Evolutionary conservation across 1,140 invertebrate species (phyloP).

Genomic region (Anagrus nilaparvatae): DNA sequence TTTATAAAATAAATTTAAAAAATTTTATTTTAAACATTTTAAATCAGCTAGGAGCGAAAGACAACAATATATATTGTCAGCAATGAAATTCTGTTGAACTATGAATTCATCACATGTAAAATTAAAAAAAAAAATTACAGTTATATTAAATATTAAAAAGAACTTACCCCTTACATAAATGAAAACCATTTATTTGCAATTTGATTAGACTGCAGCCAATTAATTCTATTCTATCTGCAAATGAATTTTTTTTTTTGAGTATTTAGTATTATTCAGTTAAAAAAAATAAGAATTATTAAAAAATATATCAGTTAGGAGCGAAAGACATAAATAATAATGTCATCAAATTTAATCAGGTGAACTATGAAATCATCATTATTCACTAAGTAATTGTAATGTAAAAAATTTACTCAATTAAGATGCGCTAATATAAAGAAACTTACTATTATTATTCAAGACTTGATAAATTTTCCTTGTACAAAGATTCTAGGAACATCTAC

Average conservation of each 20-base stretch:
- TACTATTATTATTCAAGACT: conserved; percentile 35
- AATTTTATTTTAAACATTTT: conserved; percentile 8
- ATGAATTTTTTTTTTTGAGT: conserved; percentile 39
- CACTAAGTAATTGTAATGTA: conserved; percentile 1
- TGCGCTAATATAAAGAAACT: too few species aligned
- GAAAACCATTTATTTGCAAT: not conserved
- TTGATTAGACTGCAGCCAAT: conserved; percentile 38
- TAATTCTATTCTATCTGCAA: conserved; percentile 60
- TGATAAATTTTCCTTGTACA: conserved; percentile 80
- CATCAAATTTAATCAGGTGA: conserved; percentile 33
- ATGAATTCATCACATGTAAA: conserved; percentile 33
- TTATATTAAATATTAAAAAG: conserved; percentile 1
- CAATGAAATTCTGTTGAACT: conserved; percentile 33
- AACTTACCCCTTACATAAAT: not conserved
- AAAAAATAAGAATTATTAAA: conserved; percentile 4
- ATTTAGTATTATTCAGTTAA: not conserved
- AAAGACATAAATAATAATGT: conserved; percentile 28
- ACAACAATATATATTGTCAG: conserved; percentile 21
- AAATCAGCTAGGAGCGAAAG: conserved; percentile 40
- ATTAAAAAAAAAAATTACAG: conserved; percentile 1
- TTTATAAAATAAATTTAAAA: not conserved
- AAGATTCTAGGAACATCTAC: conserved; percentile 84
- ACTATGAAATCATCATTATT: conserved; percentile 35
- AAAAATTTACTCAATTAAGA: too few species aligned
- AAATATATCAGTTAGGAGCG: conserved; percentile 36